Conservation (phyloP, 23 tunicate genomes). For the Trididemnum clinides region DNA sequence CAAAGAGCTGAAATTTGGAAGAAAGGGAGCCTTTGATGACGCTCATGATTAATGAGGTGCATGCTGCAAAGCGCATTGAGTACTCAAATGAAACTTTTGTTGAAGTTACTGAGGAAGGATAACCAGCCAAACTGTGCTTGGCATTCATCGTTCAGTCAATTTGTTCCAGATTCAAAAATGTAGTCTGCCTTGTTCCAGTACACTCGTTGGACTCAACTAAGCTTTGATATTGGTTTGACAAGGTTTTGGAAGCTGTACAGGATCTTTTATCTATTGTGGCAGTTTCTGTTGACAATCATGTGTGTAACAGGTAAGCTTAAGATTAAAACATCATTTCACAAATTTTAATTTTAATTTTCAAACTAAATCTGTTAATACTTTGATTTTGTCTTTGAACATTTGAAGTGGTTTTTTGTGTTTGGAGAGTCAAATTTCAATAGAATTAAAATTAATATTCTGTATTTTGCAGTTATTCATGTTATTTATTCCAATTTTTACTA, state of each 20-base stretch:
- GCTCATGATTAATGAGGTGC: slow-evolving; percentile 12
- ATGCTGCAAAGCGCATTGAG: slow-evolving; percentile 28
- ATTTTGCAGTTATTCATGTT: too few species aligned
- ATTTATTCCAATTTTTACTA: too few species aligned
- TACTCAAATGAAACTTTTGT: slow-evolving; percentile 7
- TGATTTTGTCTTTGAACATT: too few species aligned
- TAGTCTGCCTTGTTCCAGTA: slow-evolving; percentile 4
- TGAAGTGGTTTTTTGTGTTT: too few species aligned
- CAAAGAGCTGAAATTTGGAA: background rate
- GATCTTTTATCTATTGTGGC: background rate
- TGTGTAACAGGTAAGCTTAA: slow-evolving; percentile 16
- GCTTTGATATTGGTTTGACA: slow-evolving; percentile 6
- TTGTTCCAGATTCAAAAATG: background rate
- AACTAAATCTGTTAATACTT: too few species aligned
- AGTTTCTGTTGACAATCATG: slow-evolving; percentile 17
- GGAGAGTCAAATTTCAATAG: too few species aligned
- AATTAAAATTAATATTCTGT: too few species aligned
- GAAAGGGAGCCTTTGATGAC: background rate
- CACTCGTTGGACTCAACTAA: background rate
- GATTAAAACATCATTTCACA: too few species aligned
- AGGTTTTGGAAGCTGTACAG: background rate
- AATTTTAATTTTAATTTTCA: too few species aligned
- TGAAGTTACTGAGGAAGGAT: slow-evolving; percentile 4
- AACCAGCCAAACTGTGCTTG: background rate
- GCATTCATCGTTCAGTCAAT: background rate